Conservation (phyloP, 2,797 vertebrate genomes). For the Trichosurus vulpecula region DNA sequence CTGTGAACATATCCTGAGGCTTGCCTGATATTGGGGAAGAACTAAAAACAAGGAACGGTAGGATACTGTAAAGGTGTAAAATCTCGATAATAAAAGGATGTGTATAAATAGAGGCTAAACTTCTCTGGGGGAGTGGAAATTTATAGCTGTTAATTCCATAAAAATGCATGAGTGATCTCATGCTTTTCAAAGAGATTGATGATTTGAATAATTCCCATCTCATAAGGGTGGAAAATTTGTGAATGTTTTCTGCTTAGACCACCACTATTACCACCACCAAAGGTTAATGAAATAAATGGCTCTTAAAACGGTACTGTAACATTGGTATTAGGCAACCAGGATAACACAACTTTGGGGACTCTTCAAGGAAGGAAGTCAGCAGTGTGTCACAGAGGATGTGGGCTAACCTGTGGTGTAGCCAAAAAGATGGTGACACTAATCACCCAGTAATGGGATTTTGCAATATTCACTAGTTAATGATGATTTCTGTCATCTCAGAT, state of each 20-base stretch:
- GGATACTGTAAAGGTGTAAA: background rate
- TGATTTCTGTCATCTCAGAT: constrained; percentile 81
- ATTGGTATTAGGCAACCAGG: rapidly evolving
- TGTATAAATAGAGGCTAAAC: background rate
- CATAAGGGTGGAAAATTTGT: background rate
- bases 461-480: constrained; percentile 82
- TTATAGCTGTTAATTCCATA: constrained; percentile 74
- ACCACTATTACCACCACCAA: background rate
- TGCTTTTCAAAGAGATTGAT: background rate
- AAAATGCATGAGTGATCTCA: constrained; percentile 13
- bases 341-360: background rate
- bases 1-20: background rate
- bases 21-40: rapidly evolving
- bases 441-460: constrained; percentile 54
- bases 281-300: background rate
- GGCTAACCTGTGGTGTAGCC: background rate
- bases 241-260: background rate
- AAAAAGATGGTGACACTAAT: background rate
- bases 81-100: background rate
- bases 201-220: background rate
- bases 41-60: background rate
- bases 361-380: background rate
- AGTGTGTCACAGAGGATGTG: background rate
- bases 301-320: background rate
- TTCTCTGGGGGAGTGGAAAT: constrained; percentile 60